Conservation (phyloP, 2,113 vertebrate genomes). For the Xiphias gladius region DNA sequence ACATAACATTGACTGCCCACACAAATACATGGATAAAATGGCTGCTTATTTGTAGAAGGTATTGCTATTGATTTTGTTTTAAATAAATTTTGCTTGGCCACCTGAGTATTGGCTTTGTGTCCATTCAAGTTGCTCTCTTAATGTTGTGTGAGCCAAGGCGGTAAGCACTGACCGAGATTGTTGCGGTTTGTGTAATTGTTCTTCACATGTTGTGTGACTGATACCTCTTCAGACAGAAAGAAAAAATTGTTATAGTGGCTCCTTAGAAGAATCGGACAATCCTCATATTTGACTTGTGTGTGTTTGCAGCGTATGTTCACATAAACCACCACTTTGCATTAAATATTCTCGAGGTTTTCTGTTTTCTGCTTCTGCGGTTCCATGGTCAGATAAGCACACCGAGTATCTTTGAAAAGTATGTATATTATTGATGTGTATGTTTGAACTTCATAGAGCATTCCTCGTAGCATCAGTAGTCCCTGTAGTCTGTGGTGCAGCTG, state of each 20-base stretch:
- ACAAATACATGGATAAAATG: slow-evolving; percentile 73
- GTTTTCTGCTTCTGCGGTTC: slow-evolving; percentile 35
- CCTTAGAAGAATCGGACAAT: neutral
- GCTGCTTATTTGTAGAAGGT: slow-evolving; percentile 76
- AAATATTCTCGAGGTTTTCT: slow-evolving; percentile 46
- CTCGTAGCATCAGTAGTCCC: slow-evolving; percentile 19
- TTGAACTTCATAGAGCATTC: neutral
- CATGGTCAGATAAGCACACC: slow-evolving; percentile 32
- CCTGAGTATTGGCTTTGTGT: slow-evolving; percentile 79
- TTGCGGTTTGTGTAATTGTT: slow-evolving; percentile 48
- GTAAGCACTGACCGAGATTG: slow-evolving; percentile 61
- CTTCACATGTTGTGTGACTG: slow-evolving; percentile 45
- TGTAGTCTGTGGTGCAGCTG: slow-evolving; percentile 14
- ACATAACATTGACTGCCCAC: slow-evolving; percentile 75
- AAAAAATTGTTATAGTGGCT: neutral
- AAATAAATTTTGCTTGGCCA: slow-evolving; percentile 78
- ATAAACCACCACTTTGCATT: slow-evolving; percentile 19
- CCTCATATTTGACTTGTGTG: slow-evolving; percentile 1
- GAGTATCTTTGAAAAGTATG: slow-evolving; percentile 41
- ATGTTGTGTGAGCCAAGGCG: slow-evolving; percentile 51
- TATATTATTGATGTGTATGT: slow-evolving; percentile 41
- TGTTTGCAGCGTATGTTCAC: neutral
- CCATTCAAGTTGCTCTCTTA: slow-evolving; percentile 73
- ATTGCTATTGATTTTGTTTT: slow-evolving; percentile 83
- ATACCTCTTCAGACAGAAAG: slow-evolving; percentile 32